Conservation (phyloP, 1,140 invertebrate species). For the Phortica variegata region DNA sequence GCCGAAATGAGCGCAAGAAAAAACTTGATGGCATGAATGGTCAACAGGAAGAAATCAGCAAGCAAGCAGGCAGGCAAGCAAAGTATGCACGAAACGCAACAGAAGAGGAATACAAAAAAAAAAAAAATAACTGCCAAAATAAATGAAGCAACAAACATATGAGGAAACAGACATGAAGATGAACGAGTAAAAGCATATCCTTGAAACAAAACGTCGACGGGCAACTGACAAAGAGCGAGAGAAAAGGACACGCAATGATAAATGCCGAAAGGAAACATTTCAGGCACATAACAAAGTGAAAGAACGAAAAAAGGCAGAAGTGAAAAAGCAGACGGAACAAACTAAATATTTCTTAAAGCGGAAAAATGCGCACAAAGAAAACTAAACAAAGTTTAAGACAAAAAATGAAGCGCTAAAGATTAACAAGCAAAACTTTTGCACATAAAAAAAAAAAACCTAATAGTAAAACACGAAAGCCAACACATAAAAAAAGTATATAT, state of each 20-base stretch:
- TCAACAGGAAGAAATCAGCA: no score
- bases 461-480: neutral
- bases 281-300: neutral
- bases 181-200: conserved; percentile 11
- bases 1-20: conserved; percentile 8
- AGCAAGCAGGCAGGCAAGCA: no score
- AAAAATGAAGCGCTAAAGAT: conserved; percentile 7
- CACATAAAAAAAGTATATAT: neutral
- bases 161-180: conserved; percentile 1
- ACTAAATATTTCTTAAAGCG: neutral
- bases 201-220: conserved; percentile 1
- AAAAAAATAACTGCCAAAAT: conserved; percentile 12
- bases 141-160: conserved; percentile 24
- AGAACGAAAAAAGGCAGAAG: conserved; percentile 1
- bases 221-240: neutral
- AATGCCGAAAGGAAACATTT: neutral
- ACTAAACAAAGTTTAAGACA: neutral
- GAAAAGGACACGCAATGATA: neutral
- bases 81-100: neutral
- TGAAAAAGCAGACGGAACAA: no score
- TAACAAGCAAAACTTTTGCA: conserved; percentile 17
- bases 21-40: no score
- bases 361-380: neutral
- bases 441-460: conserved; percentile 4
- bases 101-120: conserved; percentile 10